Evolutionary conservation across 2,797 vertebrate genomes (phyloP).

Genomic region (Zalophus californianus): DNA sequence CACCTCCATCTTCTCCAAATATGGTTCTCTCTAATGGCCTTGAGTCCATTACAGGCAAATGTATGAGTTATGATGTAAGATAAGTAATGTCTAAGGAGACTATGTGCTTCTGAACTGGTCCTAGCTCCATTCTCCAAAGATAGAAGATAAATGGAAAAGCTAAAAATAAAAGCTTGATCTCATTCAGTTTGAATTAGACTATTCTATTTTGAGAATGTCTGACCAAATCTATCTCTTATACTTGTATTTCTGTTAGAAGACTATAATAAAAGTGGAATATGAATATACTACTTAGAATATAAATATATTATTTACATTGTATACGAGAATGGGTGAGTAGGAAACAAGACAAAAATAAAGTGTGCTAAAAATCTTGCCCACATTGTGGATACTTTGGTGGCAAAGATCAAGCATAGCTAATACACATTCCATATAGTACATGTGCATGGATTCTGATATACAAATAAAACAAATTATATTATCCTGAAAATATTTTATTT

Average conservation of each 20-base stretch:
- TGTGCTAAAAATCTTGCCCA: not conserved
- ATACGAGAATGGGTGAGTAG: not conserved
- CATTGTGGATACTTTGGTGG: not conserved
- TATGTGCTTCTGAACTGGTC: not conserved
- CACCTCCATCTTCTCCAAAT: conserved; percentile 7
- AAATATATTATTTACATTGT: not conserved
- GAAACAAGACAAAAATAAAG: conserved; percentile 16
- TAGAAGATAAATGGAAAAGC: conserved; percentile 39
- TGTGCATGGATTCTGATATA: not conserved
- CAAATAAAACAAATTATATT: not conserved
- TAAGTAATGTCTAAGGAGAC: not conserved
- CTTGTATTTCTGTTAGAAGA: conserved; percentile 26
- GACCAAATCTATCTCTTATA: not conserved
- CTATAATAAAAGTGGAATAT: not conserved
- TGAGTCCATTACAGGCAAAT: not conserved
- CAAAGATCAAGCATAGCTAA: not conserved
- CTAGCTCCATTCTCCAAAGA: conserved; percentile 12
- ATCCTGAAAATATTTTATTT: not conserved
- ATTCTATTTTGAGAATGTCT: conserved; percentile 62
- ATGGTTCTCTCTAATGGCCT: not conserved
- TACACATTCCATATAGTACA: not conserved
- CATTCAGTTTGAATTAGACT: conserved; percentile 53
- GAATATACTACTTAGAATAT: not conserved
- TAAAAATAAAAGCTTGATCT: conserved; percentile 63
- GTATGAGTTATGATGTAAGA: conserved; percentile 6